phyloP scores from a whole-genome alignment of 1,140 invertebrate genomes.

The Drosophila rufa region DNA sequence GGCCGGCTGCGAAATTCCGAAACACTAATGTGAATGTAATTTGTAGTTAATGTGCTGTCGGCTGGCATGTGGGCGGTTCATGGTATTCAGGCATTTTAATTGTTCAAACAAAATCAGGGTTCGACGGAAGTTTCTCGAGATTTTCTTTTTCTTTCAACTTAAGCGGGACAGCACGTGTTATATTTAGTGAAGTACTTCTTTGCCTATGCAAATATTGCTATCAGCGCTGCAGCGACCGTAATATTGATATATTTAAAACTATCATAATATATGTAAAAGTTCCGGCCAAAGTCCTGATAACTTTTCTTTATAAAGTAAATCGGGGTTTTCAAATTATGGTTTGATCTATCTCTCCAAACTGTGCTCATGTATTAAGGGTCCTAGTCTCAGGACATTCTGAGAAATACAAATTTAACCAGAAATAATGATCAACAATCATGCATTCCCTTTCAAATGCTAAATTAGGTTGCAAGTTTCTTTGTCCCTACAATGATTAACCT shows the following conservation, averaged over 20 bases:
- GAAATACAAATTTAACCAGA: neutral
- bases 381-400: too few relatives aligned
- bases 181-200: too few relatives aligned
- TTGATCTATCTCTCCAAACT: too few relatives aligned
- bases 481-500: conserved; percentile 16
- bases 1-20: conserved; percentile 62
- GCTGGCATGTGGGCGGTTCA: conserved; percentile 42
- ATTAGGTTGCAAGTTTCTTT: conserved; percentile 4
- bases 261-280: too few relatives aligned
- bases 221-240: too few relatives aligned
- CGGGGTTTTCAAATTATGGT: too few relatives aligned
- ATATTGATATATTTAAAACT: too few relatives aligned
- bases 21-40: conserved; percentile 83
- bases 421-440: neutral
- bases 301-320: too few relatives aligned
- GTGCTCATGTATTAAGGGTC: too few relatives aligned
- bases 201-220: too few relatives aligned
- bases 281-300: too few relatives aligned
- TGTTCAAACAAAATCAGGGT: conserved; percentile 61
- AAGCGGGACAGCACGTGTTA: conserved; percentile 20
- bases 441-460: conserved; percentile 5
- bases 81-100: conserved; percentile 62
- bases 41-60: conserved; percentile 79
- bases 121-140: conserved; percentile 7
- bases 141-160: conserved; percentile 27